Conservation (phyloP, 2,797 vertebrate species). For the Melanotaenia maccullochi region DNA sequence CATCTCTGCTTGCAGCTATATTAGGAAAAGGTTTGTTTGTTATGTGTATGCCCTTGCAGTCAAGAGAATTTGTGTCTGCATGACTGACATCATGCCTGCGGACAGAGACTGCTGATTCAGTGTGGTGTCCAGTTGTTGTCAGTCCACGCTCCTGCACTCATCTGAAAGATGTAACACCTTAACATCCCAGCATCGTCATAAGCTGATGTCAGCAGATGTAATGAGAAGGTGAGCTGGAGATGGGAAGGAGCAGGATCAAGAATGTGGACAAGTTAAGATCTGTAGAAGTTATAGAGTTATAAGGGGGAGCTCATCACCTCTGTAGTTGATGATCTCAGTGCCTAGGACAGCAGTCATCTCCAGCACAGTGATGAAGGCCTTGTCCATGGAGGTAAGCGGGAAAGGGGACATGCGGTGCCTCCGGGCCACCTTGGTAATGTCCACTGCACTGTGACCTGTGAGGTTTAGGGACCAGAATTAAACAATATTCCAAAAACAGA, state of each 20-base stretch:
- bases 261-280: not conserved
- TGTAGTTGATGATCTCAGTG: conserved; percentile 99
- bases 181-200: conserved; percentile 18
- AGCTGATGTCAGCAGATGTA: conserved; percentile 27
- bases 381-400: conserved; percentile 99
- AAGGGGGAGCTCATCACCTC: conserved; percentile 79
- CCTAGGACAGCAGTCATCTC: conserved; percentile 99
- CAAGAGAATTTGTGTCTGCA: conserved; percentile 16
- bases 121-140: conserved; percentile 31
- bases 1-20: conserved; percentile 19
- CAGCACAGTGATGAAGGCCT: conserved; percentile 99
- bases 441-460: conserved; percentile 98
- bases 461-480: not conserved
- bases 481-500: not conserved
- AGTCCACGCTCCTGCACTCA: conserved; percentile 21
- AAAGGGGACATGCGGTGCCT: conserved; percentile 99
- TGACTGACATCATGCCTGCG: conserved; percentile 31
- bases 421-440: conserved; percentile 98
- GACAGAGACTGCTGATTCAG: conserved; percentile 55
- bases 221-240: not conserved
- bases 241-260: not conserved
- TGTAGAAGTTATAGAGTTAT: not conserved
- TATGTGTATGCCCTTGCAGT: conserved; percentile 10
- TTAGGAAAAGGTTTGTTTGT: conserved; percentile 23
- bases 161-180: conserved; percentile 25